These are phyloP conservation scores for Nannobrachium achirus DNA, from an alignment of 2,113 vertebrate genomes.

Conservation along the genomic window DNA sequence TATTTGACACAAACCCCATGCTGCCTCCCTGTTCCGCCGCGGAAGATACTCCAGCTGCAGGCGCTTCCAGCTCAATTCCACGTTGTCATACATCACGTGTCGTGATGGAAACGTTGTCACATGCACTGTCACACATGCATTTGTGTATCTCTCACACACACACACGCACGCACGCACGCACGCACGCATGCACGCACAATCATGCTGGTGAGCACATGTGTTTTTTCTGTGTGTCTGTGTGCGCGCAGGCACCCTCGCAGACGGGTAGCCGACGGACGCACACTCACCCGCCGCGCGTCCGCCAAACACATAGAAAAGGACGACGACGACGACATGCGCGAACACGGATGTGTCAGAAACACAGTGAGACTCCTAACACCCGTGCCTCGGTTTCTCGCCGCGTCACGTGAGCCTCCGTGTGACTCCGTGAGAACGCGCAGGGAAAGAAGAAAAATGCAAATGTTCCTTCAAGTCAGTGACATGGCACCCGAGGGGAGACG, in stretches of 20 bases:
- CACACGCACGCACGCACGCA: constrained; percentile 33
- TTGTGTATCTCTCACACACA: constrained; percentile 10
- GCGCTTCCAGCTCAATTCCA: constrained; percentile 14
- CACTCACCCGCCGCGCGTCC: background rate
- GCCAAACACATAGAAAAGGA: no score
- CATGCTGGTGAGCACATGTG: constrained; percentile 24
- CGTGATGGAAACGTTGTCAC: constrained; percentile 31
- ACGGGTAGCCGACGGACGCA: background rate
- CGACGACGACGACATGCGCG: background rate
- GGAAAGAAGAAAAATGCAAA: constrained; percentile 69
- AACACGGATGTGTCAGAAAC: background rate
- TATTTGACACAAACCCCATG: constrained; percentile 34
- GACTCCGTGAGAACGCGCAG: constrained; percentile 43
- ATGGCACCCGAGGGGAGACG: constrained; percentile 56
- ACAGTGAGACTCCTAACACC: background rate
- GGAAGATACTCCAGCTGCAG: constrained; percentile 41
- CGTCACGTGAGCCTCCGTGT: constrained; percentile 63
- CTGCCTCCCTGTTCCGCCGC: constrained; percentile 29
- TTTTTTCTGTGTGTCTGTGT: no score
- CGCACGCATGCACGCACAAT: constrained; percentile 26
- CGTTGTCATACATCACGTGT: constrained; percentile 37
- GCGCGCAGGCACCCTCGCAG: constrained; percentile 16
- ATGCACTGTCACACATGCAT: background rate
- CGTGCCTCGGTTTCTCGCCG: background rate
- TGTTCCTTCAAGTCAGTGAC: constrained; percentile 63